phyloP scores from a whole-genome alignment of 1,140 invertebrate species.

The Lasaia peninsularis region DNA sequence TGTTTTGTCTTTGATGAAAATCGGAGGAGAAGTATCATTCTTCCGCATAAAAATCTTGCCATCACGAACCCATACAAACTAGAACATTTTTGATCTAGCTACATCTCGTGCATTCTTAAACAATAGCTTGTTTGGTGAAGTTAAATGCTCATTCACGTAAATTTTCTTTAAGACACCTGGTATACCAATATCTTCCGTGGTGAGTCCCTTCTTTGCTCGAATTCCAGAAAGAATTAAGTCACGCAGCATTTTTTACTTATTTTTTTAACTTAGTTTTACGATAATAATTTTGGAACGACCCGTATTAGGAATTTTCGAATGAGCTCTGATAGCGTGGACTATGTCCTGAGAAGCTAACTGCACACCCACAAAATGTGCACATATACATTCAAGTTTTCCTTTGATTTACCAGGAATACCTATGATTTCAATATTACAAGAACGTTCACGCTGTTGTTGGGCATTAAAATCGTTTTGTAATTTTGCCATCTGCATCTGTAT shows the following conservation, averaged over 20 bases:
- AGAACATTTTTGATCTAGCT: background rate
- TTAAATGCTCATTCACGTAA: background rate
- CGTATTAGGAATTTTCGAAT: background rate
- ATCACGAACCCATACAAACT: background rate
- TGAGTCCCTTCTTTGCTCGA: background rate
- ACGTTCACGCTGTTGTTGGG: background rate
- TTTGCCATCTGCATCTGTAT: background rate
- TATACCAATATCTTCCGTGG: background rate
- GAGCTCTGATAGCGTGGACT: background rate
- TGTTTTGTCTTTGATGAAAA: background rate
- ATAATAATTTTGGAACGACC: background rate
- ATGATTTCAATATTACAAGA: background rate
- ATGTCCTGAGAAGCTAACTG: background rate
- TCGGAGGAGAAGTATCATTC: background rate
- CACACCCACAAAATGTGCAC: background rate
- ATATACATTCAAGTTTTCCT: background rate
- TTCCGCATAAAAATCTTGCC: background rate
- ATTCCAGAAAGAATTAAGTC: background rate
- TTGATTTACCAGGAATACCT: background rate
- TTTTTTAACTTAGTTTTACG: background rate
- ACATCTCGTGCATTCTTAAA: background rate
- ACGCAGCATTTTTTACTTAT: background rate
- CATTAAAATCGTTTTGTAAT: background rate
- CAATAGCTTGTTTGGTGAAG: background rate
- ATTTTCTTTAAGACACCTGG: background rate